Conservation (phyloP, 2,888 invertebrate genomes). For the Polyommatus iphigenia region DNA sequence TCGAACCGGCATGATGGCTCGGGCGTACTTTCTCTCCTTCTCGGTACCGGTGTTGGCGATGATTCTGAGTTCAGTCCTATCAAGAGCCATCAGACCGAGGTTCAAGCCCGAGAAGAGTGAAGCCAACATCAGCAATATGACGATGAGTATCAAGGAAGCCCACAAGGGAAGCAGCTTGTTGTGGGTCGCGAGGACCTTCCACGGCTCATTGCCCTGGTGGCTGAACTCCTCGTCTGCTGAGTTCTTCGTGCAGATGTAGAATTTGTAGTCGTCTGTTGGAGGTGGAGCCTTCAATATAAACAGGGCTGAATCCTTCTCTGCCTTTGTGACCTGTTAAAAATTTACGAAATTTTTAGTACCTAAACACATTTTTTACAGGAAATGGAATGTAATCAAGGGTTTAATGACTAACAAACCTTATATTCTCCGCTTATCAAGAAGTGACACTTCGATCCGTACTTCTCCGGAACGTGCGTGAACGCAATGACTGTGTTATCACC, state of each 20-base stretch:
- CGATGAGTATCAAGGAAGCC: conserved; percentile 87
- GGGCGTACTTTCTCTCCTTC: conserved; percentile 90
- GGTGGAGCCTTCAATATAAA: conserved; percentile 58
- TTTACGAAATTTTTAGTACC: background rate
- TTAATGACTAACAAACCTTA: conserved; percentile 49
- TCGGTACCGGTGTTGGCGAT: conserved; percentile 95
- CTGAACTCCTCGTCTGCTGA: conserved; percentile 60
- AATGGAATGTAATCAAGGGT: background rate
- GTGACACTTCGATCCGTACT: conserved; percentile 51
- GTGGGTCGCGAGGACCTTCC: conserved; percentile 84
- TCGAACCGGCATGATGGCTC: conserved; percentile 94
- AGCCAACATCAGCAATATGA: conserved; percentile 89
- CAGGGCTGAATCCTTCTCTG: conserved; percentile 54
- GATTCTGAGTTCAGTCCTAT: conserved; percentile 96
- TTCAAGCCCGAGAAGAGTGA: conserved; percentile 98
- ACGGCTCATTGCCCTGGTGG: conserved; percentile 84
- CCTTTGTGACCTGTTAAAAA: conserved; percentile 50
- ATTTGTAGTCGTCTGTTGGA: conserved; percentile 58
- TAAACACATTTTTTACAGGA: background rate
- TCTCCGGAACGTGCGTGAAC: conserved; percentile 57
- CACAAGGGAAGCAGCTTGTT: conserved; percentile 88
- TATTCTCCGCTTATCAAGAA: conserved; percentile 56
- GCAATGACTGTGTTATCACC: conserved; percentile 58
- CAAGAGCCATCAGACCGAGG: conserved; percentile 97
- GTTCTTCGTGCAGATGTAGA: conserved; percentile 68